Evolutionary conservation across 2,888 invertebrate genomes (phyloP).

Genomic region (Pandemis heparana): DNA sequence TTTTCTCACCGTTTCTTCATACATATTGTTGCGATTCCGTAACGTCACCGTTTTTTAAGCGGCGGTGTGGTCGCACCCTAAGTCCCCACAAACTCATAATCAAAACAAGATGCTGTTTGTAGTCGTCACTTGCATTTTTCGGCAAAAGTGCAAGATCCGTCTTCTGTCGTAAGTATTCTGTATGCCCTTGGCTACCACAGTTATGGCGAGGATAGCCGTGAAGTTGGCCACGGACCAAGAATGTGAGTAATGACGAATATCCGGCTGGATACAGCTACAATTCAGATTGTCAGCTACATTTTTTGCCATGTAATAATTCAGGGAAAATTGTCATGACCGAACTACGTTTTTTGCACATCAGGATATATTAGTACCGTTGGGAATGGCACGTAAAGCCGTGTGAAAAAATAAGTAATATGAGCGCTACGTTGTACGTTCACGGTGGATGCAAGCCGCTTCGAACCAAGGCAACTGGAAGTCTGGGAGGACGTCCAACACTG

Average conservation of each 20-base stretch:
- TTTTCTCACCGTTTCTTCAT: no score
- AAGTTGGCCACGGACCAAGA: constrained; percentile 73
- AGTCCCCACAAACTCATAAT: no score
- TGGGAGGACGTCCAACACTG: no score
- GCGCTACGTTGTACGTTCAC: background rate
- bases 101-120: no score
- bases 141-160: no score
- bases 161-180: no score
- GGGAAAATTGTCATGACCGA: constrained; percentile 2
- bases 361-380: background rate
- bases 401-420: background rate
- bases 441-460: no score
- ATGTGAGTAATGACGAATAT: constrained; percentile 74
- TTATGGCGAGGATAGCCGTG: constrained; percentile 50
- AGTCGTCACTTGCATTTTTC: no score
- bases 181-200: constrained; percentile 3
- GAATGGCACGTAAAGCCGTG: background rate
- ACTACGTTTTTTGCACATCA: background rate
- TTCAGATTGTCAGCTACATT: constrained; percentile 31
- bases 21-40: no score
- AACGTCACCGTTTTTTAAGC: no score
- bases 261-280: constrained; percentile 59
- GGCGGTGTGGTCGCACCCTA: no score
- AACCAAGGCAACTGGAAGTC: no score
- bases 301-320: constrained; percentile 18